A percentile compares a stretch with the other conserved stretches of the same genome.
phyloP scores from a whole-genome alignment of 2,797 vertebrate genomes.

The Pseudopleuronectes americanus region DNA sequence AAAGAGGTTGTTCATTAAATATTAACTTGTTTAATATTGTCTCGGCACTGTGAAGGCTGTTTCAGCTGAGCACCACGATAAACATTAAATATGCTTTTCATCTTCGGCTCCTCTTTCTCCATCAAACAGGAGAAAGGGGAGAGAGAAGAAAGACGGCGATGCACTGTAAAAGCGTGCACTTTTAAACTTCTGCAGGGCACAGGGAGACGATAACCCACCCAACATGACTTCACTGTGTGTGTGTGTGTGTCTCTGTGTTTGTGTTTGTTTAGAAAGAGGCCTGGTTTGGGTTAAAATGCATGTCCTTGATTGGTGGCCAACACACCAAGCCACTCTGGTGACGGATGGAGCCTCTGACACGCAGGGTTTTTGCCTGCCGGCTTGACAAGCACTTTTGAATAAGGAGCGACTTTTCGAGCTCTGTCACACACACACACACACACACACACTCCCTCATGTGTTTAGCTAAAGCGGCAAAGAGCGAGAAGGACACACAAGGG shows the following conservation, averaged over 20 bases:
- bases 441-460: slow-evolving; percentile 59
- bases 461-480: slow-evolving; percentile 68
- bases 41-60: slow-evolving; percentile 83
- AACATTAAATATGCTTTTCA: slow-evolving; percentile 91
- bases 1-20: slow-evolving; percentile 87
- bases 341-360: slow-evolving; percentile 67
- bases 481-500: slow-evolving; percentile 64
- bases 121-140: slow-evolving; percentile 69
- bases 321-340: slow-evolving; percentile 42
- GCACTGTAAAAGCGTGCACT: slow-evolving; percentile 70
- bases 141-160: slow-evolving; percentile 49
- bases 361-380: slow-evolving; percentile 47
- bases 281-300: slow-evolving; percentile 61
- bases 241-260: slow-evolving; percentile 21
- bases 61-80: slow-evolving; percentile 81
- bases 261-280: slow-evolving; percentile 40
- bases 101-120: slow-evolving; percentile 81
- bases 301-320: slow-evolving; percentile 72
- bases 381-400: slow-evolving; percentile 69
- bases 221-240: slow-evolving; percentile 40
- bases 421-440: slow-evolving; percentile 10
- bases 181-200: slow-evolving; percentile 80
- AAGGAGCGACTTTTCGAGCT: slow-evolving; percentile 61
- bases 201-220: slow-evolving; percentile 66
- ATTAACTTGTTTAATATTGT: slow-evolving; percentile 91